Evolutionary conservation across 1,140 invertebrate species (phyloP).

Genomic region (Eurosta solidaginis): DNA sequence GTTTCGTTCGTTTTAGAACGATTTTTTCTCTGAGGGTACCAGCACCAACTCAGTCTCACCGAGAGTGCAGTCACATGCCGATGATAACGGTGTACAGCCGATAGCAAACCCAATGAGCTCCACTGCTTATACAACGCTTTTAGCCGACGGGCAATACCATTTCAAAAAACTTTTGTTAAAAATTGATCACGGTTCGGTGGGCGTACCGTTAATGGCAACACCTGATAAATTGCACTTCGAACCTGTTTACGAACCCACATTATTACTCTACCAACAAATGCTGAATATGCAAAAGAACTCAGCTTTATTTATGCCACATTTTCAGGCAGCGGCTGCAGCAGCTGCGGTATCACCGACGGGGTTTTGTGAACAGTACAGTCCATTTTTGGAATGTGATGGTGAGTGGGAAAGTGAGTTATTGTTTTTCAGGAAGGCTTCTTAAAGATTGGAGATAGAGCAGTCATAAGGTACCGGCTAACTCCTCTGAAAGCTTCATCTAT

Average conservation of each 20-base stretch:
- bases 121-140: constrained; percentile 43
- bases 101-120: constrained; percentile 35
- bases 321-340: constrained; percentile 52
- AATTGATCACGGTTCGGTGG: constrained; percentile 9
- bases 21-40: too few species aligned
- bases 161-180: constrained; percentile 37
- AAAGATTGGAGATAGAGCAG: too few species aligned
- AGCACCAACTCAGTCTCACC: background rate
- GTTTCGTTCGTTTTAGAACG: too few species aligned
- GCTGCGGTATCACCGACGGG: constrained; percentile 47
- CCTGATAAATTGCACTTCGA: constrained; percentile 52
- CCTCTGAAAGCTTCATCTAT: too few species aligned
- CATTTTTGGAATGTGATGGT: constrained; percentile 55
- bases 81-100: background rate
- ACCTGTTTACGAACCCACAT: constrained; percentile 50
- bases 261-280: constrained; percentile 53
- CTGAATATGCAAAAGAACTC: constrained; percentile 53
- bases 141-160: constrained; percentile 48
- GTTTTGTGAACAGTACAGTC: constrained; percentile 51
- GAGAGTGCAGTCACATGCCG: background rate
- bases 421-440: too few species aligned
- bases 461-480: too few species aligned
- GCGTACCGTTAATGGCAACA: background rate
- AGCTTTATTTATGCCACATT: constrained; percentile 54
- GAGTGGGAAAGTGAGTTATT: too few species aligned